These are phyloP conservation scores for Pollimyrus isidori DNA, from an alignment of 2,113 vertebrate species.

Conservation along the genomic window DNA sequence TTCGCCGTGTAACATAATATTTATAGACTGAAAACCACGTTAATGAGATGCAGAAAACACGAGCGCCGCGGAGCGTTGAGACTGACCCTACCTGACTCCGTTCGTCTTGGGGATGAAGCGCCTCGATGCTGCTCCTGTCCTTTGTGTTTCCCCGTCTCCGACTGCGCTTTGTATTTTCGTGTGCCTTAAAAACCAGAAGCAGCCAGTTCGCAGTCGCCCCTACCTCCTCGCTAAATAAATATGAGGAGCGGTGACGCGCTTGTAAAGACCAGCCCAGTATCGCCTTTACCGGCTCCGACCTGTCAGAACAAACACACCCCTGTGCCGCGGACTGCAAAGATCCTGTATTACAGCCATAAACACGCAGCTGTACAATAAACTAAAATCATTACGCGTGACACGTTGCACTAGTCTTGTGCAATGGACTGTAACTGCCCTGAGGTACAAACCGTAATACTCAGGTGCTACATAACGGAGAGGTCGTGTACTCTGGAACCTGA, in stretches of 20 bases:
- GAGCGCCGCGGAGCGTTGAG: background rate
- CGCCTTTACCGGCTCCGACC: background rate
- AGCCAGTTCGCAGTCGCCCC: slow-evolving; percentile 60
- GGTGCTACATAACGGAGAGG: background rate
- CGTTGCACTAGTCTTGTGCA: background rate
- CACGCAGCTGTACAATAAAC: background rate
- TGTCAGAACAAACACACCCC: background rate
- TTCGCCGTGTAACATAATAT: background rate
- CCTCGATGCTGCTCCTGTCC: slow-evolving; percentile 26
- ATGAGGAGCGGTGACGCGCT: slow-evolving; percentile 43
- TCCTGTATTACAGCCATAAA: background rate
- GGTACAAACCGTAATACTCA: background rate
- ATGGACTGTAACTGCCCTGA: background rate
- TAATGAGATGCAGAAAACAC: background rate
- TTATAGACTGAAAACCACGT: background rate
- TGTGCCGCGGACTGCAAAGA: background rate
- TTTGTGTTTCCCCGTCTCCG: slow-evolving; percentile 52
- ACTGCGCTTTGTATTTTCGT: slow-evolving; percentile 62
- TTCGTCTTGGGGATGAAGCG: slow-evolving; percentile 53
- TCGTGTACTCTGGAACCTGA: background rate
- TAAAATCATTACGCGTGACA: background rate
- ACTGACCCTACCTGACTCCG: slow-evolving; percentile 55
- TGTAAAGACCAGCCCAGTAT: slow-evolving; percentile 16
- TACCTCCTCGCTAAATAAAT: slow-evolving; percentile 54
- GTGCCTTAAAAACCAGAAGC: slow-evolving; percentile 65